These are phyloP conservation scores for Charanyca ferruginea DNA, from an alignment of 2,888 invertebrate species.

Conservation along the genomic window DNA sequence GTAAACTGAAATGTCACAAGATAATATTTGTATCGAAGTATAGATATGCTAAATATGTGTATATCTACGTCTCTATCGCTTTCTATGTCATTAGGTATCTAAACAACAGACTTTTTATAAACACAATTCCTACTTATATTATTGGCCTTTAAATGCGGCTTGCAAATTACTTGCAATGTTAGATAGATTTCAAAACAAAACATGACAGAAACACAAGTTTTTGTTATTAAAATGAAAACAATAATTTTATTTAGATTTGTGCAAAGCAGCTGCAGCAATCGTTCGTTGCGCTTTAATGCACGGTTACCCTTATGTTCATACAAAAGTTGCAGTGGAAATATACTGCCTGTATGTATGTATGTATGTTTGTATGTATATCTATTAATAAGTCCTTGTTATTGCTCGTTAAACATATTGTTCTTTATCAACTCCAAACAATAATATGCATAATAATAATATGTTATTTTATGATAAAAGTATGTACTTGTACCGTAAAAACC, in stretches of 20 bases:
- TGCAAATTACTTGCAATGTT: neutral
- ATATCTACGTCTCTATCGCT: too few species aligned
- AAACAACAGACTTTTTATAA: too few species aligned
- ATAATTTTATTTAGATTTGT: too few species aligned
- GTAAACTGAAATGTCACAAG: too few species aligned
- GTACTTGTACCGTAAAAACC: neutral
- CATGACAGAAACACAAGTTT: neutral
- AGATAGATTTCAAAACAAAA: neutral
- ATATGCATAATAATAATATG: slow-evolving; percentile 7
- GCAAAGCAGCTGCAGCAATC: too few species aligned
- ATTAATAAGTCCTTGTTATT: slow-evolving; percentile 26
- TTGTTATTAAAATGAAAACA: too few species aligned
- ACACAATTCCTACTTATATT: too few species aligned
- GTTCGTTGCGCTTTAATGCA: neutral
- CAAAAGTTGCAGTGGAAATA: slow-evolving; percentile 29
- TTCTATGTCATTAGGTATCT: too few species aligned
- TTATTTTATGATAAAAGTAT: neutral
- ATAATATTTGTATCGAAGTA: too few species aligned
- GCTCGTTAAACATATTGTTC: slow-evolving; percentile 29
- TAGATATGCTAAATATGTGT: too few species aligned
- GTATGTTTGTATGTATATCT: neutral
- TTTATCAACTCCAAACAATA: slow-evolving; percentile 41
- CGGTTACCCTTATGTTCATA: slow-evolving; percentile 14
- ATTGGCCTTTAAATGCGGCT: neutral
- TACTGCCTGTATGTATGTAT: neutral